Evolutionary conservation across 2,113 vertebrate species (phyloP), one percentile per base, ranked within the genome.

Genomic region (Carlito syrichta): DNA sequence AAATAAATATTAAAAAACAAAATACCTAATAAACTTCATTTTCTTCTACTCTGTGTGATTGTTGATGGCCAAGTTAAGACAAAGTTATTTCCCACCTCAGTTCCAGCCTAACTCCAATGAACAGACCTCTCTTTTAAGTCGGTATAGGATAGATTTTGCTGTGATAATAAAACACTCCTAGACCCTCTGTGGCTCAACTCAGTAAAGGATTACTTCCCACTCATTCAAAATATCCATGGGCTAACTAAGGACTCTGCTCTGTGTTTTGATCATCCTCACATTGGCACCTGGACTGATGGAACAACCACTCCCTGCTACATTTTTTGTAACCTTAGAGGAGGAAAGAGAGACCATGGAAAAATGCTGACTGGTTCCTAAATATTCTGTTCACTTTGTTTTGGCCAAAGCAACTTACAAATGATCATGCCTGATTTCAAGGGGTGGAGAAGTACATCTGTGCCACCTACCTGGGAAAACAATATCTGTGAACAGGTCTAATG

Each of bases 351-450:
- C 3, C 35, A 25, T 25, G 25, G 14, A 52, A 58, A 58, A 60
- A 20, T 43, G 5, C 4, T 4, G n/a, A 45, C 5, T 3, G 1
- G 3, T 16, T 79, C 43, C 30, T 17, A 17, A 4, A 20, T 5
- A 74, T 81, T 79, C 52, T 73, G 4, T 66, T 54, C n/a, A n/a
- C 5, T 40, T 86, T 90, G 17, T 10, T 45, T 79, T 56, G 22
- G 14, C 6, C 1, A 60, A 38, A 71, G 43, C 6, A 48, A 6
- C 30, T 82, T n/a, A n/a, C n/a, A 8, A 6, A 5, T 66, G 66
- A 6, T 7, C 17, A 25, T 1, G 13, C 3, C 17, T 5, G 13
- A 45, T 13, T 48, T 45, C 6, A 58, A 87, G 19, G 0, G 19
- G 22, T 68, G 2, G 7, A 43, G 5, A 43, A 3, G 1, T n/a